Base-by-base conservation (phyloP, 2,888 invertebrate genomes). In the Drosophila buzzatii region DNA sequence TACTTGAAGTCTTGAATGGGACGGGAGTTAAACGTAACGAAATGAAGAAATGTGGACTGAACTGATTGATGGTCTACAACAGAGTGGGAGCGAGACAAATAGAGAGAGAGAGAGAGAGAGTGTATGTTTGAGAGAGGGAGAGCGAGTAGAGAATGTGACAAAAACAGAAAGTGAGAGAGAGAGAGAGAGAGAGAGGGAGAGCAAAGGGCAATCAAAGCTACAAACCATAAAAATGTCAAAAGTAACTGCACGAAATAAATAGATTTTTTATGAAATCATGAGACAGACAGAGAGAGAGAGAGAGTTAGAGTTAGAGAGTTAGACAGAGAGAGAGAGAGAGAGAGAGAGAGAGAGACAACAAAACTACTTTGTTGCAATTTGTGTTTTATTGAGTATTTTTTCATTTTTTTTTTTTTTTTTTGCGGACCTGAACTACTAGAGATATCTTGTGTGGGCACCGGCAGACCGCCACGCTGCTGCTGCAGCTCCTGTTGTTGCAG, bases 371-470 rank as follows among this genome's bases (percentile, higher is more conserved):
- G 77, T 64, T 71, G 78, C 42, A 69, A 74, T 77, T 73, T 77
- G 70, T 71, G 72, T 71, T 56, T 62, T 12, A 10, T 44, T 59
- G 5, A 2, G 27, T 27, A 27, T 67, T 23, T 45, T 49, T 66
- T 52, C 57, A 55, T 72, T 62, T 45, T 57, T 72, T 62, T 45
- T 14, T 45, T 51, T 44, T 44, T 65, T 69, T 72, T 85, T 91
- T 91, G 91, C 92, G 93, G 92, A 93, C 93, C 93, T 93, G 93
- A 93, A 73, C 93, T 92, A 87, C 93, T 93, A 78, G 93, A 92
- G 66, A 93, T 91, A 82, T 93, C 94, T 94, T 93, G 93, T 93
- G 91, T 92, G 93, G 94, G 93, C 94, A 94, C 89, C 91, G 94
- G 92, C 94, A 94, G 93, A 93, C 93, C 89, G 81, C 91, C 91